phyloP scores from a whole-genome alignment of 2,113 vertebrate genomes.

The Atlantisia rogersi region DNA sequence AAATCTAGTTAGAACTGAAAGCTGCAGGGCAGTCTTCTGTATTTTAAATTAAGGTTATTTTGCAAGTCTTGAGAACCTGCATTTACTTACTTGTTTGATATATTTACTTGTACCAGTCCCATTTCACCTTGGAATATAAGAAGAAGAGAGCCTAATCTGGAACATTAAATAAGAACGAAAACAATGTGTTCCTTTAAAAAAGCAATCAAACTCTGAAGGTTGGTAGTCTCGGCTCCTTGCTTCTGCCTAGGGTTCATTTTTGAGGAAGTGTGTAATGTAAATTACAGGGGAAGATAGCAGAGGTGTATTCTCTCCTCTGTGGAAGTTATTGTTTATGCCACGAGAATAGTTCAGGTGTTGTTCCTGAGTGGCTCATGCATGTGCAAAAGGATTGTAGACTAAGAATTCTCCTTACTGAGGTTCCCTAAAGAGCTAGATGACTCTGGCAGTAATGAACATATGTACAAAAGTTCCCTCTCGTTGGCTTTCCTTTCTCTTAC shows the following conservation, averaged over 20 bases:
- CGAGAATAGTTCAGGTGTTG: neutral
- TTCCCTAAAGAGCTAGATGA: neutral
- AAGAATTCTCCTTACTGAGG: neutral
- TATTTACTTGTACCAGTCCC: neutral
- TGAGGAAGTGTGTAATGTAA: neutral
- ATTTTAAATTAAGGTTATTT: neutral
- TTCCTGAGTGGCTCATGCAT: neutral
- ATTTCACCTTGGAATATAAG: neutral
- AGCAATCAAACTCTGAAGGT: neutral
- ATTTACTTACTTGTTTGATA: neutral
- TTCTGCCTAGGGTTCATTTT: neutral
- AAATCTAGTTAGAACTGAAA: neutral
- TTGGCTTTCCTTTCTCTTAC: conserved; percentile 6
- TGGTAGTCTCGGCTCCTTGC: neutral
- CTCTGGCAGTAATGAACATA: neutral
- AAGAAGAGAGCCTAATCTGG: neutral
- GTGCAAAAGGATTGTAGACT: neutral
- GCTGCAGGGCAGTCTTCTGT: neutral
- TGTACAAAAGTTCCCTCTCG: neutral
- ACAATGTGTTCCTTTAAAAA: neutral
- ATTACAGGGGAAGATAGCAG: neutral
- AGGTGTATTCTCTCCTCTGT: neutral
- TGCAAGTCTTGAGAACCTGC: neutral
- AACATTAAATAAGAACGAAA: neutral
- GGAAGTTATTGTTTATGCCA: neutral